Conservation (phyloP, 92 coral and sea anemone species). For the Phenganax subtilis region DNA sequence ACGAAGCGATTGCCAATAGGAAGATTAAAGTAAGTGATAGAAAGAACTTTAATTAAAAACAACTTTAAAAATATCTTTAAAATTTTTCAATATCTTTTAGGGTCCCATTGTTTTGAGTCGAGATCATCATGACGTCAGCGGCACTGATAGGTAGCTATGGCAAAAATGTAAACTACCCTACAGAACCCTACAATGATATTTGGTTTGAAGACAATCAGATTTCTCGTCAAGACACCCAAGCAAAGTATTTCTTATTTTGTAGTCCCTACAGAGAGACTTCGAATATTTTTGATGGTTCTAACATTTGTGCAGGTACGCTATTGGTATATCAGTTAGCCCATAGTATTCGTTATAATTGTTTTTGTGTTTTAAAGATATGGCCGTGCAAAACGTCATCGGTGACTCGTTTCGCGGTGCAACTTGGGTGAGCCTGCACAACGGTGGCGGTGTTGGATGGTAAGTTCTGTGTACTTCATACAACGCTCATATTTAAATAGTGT, state of each 20-base stretch:
- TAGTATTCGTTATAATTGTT: not conserved
- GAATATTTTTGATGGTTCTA: conserved; percentile 90
- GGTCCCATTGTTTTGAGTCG: conserved; percentile 85
- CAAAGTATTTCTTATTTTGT: not conserved
- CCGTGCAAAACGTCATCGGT: conserved; percentile 89
- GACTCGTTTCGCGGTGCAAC: conserved; percentile 98
- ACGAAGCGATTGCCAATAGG: conserved; percentile 77
- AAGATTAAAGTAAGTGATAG: conserved; percentile 57
- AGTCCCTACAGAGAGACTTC: conserved; percentile 98
- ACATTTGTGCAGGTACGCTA: conserved; percentile 79
- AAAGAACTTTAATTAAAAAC: not conserved
- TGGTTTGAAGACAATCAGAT: not conserved
- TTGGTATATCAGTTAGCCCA: no score
- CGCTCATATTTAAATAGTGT: not conserved
- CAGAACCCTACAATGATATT: no score
- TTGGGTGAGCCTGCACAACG: conserved; percentile 94
- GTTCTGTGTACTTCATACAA: not conserved
- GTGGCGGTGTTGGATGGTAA: conserved; percentile 98
- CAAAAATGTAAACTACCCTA: not conserved
- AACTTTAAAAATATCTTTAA: not conserved
- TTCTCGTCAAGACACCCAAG: not conserved
- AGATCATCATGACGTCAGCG: conserved; percentile 98
- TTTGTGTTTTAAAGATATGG: conserved; percentile 68
- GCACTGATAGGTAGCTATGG: conserved; percentile 73
- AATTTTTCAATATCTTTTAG: conserved; percentile 35